These are phyloP conservation scores for Cephus pulcher DNA, from an alignment of 2,888 invertebrate genomes.

Conservation along the genomic window DNA sequence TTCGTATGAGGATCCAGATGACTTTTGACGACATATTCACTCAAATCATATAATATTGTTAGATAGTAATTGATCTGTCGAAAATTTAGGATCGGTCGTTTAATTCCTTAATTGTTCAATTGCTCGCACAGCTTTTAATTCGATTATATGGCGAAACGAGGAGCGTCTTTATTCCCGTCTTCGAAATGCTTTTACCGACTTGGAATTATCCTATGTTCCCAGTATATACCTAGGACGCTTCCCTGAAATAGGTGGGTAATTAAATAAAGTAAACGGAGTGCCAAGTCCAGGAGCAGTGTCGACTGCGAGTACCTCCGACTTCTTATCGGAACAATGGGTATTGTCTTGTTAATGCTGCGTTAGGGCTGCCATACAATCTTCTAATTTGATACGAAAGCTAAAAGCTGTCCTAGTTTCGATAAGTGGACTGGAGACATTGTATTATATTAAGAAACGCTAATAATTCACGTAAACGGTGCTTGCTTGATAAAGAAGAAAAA, in stretches of 20 bases:
- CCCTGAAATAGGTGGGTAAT: constrained; percentile 32
- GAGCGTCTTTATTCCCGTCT: background rate
- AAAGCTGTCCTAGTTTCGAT: background rate
- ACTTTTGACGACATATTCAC: background rate
- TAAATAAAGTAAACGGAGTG: constrained; percentile 36
- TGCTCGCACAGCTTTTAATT: background rate
- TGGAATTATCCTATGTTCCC: background rate
- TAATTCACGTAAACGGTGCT: background rate
- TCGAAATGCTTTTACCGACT: background rate
- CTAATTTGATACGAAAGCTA: background rate
- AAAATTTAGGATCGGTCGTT: background rate
- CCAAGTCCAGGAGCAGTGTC: constrained; percentile 8
- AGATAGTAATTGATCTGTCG: background rate
- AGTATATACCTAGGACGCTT: background rate
- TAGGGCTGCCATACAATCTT: constrained; percentile 4
- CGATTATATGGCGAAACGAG: background rate
- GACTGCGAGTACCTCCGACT: constrained; percentile 17
- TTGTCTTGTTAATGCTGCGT: constrained; percentile 11
- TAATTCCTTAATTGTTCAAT: background rate
- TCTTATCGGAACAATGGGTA: constrained; percentile 17
- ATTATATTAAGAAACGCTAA: background rate
- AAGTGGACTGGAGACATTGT: background rate
- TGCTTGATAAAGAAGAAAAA: background rate
- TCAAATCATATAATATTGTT: background rate
- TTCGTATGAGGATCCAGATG: background rate